Evolutionary conservation across 2,797 vertebrate genomes (phyloP), one percentile per base, ranked within the genome.

Genomic region (Periparus ater): DNA sequence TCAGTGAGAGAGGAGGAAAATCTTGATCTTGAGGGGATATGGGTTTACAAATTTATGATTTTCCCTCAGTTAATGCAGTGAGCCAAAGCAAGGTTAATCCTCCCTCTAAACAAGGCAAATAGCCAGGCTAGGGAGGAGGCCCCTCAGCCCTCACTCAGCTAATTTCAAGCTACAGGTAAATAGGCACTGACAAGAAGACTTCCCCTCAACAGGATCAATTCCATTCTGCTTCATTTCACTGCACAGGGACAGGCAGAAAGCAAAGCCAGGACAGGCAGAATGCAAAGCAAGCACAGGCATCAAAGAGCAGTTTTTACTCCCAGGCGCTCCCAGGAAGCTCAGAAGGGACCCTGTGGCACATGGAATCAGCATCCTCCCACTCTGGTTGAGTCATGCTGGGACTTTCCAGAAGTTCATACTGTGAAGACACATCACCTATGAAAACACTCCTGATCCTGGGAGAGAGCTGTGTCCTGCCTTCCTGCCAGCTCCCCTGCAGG

Each of bases 341-440:
- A 91, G 62, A 36, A 54, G 44, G 25, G 11, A 6, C 32, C 30
- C 27, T 17, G 6, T 40, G 36, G 38, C 57, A 54, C 22, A 13
- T 8, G n/a, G 17, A 65, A 67, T 77, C 65, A 80, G 18, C 61
- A 71, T 71, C 30, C 16, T 87, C 36, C 30, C 12, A 20, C 16
- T 68, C 32, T 16, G 8, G 8, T 34, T 32, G 22, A 54, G 26
- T 20, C 40, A 23, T 0, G 0, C 47, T 26, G 18, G 65, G 10
- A 20, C 23, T 30, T 62, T 50, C 19, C n/a, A 54, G 34, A 58
- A 42, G 7, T n/a, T 77, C 40, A 3, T 0, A 23, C 18, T 27
- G 11, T 58, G 40, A 60, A 51, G 30, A 18, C 36, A 11, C 19
- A 57, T 29, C 23, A 45, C 4, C 4, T 53, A 25, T 38, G 48